phyloP scores from a whole-genome alignment of 2,113 vertebrate species.

The Empidonax alnorum region DNA sequence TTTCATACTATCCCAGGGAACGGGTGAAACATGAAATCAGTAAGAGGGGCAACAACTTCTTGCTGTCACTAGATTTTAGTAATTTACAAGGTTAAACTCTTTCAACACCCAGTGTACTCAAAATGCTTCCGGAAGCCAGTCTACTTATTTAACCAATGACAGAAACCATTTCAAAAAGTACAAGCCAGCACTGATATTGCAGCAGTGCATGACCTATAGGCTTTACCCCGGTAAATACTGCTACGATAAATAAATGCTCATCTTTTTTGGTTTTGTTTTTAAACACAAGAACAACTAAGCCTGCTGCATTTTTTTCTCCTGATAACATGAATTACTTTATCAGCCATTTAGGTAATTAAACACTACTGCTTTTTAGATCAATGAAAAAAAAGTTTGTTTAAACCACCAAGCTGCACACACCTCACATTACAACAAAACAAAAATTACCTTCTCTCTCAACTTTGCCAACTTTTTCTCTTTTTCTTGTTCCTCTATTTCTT shows the following conservation, averaged over 20 bases:
- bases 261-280: neutral
- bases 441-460: slow-evolving; percentile 86
- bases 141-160: neutral
- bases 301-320: neutral
- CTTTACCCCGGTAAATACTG: neutral
- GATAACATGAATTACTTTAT: neutral
- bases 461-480: slow-evolving; percentile 79
- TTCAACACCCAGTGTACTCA: neutral
- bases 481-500: slow-evolving; percentile 77
- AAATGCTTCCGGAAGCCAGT: neutral
- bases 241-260: neutral
- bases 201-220: neutral
- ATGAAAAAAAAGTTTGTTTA: neutral
- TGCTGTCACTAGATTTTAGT: neutral
- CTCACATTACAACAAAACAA: neutral
- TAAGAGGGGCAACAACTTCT: neutral
- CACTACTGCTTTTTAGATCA: neutral
- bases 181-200: neutral
- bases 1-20: accelerated
- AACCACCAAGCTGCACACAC: neutral
- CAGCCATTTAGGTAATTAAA: neutral
- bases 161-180: neutral
- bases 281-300: neutral
- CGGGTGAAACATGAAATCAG: too few species aligned
- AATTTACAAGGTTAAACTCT: neutral